Percentiles rank a stretch among this genome's conserved stretches.
Conservation (phyloP, 2,113 vertebrate genomes). For the Octodon degus region DNA sequence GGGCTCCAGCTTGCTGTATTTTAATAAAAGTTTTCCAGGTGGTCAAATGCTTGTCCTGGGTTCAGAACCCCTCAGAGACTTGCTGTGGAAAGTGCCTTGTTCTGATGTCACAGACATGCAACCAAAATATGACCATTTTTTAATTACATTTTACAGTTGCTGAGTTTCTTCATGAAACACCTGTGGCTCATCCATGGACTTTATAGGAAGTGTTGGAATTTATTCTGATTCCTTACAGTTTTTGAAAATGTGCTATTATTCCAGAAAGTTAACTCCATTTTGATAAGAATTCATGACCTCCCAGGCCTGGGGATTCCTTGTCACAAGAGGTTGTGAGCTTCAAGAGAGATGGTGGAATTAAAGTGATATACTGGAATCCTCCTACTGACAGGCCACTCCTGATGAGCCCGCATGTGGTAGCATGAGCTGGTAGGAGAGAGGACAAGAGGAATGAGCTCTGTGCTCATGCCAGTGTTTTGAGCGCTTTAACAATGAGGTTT, state of each 20-base stretch:
- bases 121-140: neutral
- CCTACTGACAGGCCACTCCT: neutral
- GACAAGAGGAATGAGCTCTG: neutral
- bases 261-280: neutral
- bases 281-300: neutral
- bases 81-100: neutral
- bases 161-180: neutral
- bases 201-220: neutral
- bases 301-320: neutral
- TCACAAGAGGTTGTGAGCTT: neutral
- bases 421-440: too few relatives aligned
- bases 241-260: constrained; percentile 11
- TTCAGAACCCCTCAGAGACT: neutral
- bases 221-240: neutral
- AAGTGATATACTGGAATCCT: neutral
- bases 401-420: fast-evolving
- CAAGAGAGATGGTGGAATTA: neutral
- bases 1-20: neutral
- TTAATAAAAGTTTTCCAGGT: neutral
- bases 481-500: neutral
- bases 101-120: neutral
- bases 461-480: neutral
- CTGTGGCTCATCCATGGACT: neutral
- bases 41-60: too few relatives aligned
- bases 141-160: neutral